A percentile compares a stretch with the other conserved stretches of the same genome.
Conservation (phyloP, 2,888 invertebrate genomes). For the Ypsolopha scabrella region DNA sequence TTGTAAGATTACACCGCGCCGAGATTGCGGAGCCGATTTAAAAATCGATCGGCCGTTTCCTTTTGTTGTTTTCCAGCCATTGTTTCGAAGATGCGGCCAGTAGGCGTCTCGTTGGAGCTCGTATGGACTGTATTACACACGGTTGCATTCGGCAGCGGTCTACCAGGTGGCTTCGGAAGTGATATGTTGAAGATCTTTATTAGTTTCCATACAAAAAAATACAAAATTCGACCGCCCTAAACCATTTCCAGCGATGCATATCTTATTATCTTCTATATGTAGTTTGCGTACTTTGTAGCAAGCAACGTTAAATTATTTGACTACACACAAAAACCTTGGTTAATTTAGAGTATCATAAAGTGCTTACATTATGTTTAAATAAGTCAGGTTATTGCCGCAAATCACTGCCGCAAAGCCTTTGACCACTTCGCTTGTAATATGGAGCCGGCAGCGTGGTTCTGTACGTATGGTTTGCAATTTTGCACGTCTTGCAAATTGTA, state of each 20-base stretch:
- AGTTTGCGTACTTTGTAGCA: not conserved
- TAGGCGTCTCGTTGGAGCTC: conserved; percentile 26
- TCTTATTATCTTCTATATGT: not conserved
- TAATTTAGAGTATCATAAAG: conserved; percentile 1
- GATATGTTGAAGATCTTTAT: conserved; percentile 5
- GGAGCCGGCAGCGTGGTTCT: not conserved
- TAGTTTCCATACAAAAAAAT: conserved; percentile 1
- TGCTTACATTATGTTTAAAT: conserved; percentile 14
- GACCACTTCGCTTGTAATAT: not conserved
- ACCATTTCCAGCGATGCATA: not conserved
- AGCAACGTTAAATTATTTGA: not conserved
- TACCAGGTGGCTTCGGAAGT: conserved; percentile 16
- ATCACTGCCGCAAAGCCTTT: conserved; percentile 24
- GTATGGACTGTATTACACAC: conserved; percentile 53
- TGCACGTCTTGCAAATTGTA: conserved; percentile 56
- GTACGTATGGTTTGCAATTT: conserved; percentile 10
- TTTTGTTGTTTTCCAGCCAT: conserved; percentile 33
- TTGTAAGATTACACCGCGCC: conserved; percentile 56
- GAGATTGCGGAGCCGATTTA: conserved; percentile 54
- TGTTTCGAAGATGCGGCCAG: conserved; percentile 29
- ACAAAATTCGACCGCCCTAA: not conserved
- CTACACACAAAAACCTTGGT: not conserved
- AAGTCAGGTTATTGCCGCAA: conserved; percentile 28
- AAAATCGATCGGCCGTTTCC: conserved; percentile 42
- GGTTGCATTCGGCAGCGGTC: conserved; percentile 47